phyloP scores from a whole-genome alignment of 2,113 vertebrate genomes.

The Solenodon paradoxus region DNA sequence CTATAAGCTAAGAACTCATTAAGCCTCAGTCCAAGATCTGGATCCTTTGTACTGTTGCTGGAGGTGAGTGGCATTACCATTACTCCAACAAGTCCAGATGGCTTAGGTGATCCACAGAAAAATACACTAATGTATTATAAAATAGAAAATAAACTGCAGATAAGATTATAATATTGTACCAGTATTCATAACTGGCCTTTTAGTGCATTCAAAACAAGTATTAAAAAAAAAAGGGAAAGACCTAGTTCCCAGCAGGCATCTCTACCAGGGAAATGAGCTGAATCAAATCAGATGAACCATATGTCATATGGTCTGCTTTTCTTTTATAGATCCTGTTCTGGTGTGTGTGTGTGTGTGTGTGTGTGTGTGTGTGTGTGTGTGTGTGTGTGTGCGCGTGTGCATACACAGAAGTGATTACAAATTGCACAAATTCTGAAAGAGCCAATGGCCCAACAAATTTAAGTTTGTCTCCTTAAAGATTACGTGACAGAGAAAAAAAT shows the following conservation, averaged over 20 bases:
- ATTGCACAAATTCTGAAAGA: neutral
- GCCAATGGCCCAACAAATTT: constrained; percentile 31
- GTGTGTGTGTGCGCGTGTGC: no score
- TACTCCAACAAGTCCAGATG: neutral
- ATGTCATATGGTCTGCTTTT: constrained; percentile 23
- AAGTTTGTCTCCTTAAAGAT: constrained; percentile 17
- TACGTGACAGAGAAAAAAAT: neutral
- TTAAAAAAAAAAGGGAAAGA: constrained; percentile 27
- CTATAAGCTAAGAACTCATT: constrained; percentile 37
- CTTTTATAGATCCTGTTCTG: neutral
- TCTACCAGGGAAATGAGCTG: constrained; percentile 40
- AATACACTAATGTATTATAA: constrained; percentile 25
- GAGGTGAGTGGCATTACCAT: constrained; percentile 2
- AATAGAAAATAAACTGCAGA: constrained; percentile 16
- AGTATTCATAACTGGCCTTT: constrained; percentile 13
- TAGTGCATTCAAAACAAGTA: constrained; percentile 14
- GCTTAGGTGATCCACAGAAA: constrained; percentile 27
- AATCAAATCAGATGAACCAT: constrained; percentile 51
- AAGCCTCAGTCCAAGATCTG: constrained; percentile 34
- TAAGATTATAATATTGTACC: neutral
- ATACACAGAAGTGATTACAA: constrained; percentile 24
- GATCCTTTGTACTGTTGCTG: neutral
- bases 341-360: neutral
- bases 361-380: neutral
- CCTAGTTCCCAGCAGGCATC: neutral